These are phyloP conservation scores for Phaethornis superciliosus DNA, from an alignment of 2,113 vertebrate species.

Conservation along the genomic window DNA sequence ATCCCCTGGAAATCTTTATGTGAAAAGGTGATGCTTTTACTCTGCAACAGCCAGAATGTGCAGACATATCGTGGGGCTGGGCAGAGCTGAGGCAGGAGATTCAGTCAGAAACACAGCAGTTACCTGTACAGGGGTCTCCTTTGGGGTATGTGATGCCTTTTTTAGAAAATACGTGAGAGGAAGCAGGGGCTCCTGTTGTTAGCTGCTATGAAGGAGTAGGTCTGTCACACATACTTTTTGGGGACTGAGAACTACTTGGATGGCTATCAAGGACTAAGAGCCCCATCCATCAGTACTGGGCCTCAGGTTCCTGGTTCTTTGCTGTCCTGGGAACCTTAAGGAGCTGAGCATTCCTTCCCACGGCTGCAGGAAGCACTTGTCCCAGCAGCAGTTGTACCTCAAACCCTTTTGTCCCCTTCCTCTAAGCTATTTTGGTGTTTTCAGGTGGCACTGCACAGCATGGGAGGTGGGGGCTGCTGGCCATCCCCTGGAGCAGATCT, in stretches of 20 bases:
- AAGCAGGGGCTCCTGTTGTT: background rate
- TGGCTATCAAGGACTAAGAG: background rate
- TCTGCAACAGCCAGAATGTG: background rate
- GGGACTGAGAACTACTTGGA: background rate
- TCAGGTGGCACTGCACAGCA: background rate
- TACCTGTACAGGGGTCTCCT: rapidly evolving
- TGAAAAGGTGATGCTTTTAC: background rate
- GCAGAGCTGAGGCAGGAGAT: background rate
- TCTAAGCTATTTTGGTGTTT: background rate
- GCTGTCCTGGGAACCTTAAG: background rate
- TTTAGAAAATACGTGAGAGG: background rate
- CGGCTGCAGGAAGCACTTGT: background rate
- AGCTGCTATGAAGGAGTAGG: background rate
- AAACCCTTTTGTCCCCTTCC: background rate
- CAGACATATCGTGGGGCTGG: background rate
- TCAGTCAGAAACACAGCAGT: background rate
- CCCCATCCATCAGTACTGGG: background rate
- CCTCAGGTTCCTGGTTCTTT: background rate
- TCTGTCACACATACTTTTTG: background rate
- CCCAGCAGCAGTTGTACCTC: background rate
- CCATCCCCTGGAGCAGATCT: background rate
- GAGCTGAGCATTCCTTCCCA: background rate
- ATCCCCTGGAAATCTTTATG: background rate
- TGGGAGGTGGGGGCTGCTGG: background rate
- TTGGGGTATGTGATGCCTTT: rapidly evolving